Evolutionary conservation across 2,797 vertebrate genomes (phyloP), one percentile per base, ranked within the genome.

Genomic region (Cygnus olor): DNA sequence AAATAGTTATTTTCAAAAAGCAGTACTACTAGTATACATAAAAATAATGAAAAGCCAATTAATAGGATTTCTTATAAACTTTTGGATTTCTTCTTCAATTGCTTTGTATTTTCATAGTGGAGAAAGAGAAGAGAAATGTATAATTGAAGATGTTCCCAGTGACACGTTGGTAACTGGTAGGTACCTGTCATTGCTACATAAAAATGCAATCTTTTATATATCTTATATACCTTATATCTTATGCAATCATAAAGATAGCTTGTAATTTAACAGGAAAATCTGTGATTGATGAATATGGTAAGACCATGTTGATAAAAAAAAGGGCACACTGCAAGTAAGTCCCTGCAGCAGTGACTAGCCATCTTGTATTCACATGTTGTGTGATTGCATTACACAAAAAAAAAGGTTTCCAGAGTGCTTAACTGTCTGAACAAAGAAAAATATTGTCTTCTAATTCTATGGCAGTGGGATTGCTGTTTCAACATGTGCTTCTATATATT

Each of bases 61-160:
- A 69, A 80, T 71, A 79, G 91, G 94, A 27, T 76, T 98, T 63
- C 66, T 98, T 28, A 78, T 98, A 18, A 96, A 96, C 85, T 98
- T 97, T 60, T 98, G 97, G 94, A 94, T 98, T 93, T 93, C 97
- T 82, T 84, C 98, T 90, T 97, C 98, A 28, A 56, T 96, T 3
- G 98, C 98, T 51, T 99, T 99, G 97, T 99, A 98, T 96, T 99
- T 99, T 96, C 98, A 99, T 40, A 96, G 96, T 2, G 98, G 97
- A 40, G 99, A 99, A 93, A 97, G 97, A 96, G 98, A 98, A 94
- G 98, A 99, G 94, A 99, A 98, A 96, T 99, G 99, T 92, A 98
- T 99, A 81, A 99, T 99, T 7, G 98, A 99, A 95, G 99, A 99
- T 20, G 85, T 99, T 97, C 99, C 99, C 57, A 97, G 98, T 1